Base-by-base conservation (phyloP, 2,888 invertebrate species). In the Lissocephala sabroskyi region DNA sequence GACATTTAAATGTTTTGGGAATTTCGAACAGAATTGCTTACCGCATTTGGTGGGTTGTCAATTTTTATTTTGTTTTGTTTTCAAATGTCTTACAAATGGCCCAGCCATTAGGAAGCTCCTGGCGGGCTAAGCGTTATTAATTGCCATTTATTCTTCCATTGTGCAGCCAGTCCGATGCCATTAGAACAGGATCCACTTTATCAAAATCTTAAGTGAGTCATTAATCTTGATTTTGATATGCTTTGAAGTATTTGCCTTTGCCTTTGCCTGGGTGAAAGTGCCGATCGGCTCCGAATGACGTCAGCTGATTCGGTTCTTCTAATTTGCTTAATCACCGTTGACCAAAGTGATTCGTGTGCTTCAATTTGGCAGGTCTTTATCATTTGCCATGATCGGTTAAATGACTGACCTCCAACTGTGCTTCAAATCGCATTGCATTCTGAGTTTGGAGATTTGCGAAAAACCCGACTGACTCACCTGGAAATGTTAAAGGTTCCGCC, bases 91-190 rank as follows among this genome's bases (percentile, higher is more conserved):
- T 18, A 36, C 7, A 36, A 18, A 17, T 13, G 35, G 11, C 39
- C 23, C 4, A 30, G 29, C 19, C 32, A 48, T 45, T 14, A 44
- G 28, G 11, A 3, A 30, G 29, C 55, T 59, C 51, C 61, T 49
- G 49, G n/a, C n/a, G n/a, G n/a, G 26, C 42, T 55, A 55, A 61
- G 55, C 55, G 44, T 55, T 55, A 60, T 61, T 58, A 58, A 55
- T 61, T 40, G 35, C 41, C 32, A 36, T 36, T 42, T 36, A 7
- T 30, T 47, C 19, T 11, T 33, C n/a, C n/a, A n/a, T 33, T 16
- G 35, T 35, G 1, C 18, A 50, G 50, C 51, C 49, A 55, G 55
- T 46, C 62, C 36, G 46, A 5, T 5, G n/a, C n/a, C 19, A 46
- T 33, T 16, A 46, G 42, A 36, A 37, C 40, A 59, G 26, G 45